phyloP scores from a whole-genome alignment of 2,888 invertebrate genomes.

The Pheosia gnoma region DNA sequence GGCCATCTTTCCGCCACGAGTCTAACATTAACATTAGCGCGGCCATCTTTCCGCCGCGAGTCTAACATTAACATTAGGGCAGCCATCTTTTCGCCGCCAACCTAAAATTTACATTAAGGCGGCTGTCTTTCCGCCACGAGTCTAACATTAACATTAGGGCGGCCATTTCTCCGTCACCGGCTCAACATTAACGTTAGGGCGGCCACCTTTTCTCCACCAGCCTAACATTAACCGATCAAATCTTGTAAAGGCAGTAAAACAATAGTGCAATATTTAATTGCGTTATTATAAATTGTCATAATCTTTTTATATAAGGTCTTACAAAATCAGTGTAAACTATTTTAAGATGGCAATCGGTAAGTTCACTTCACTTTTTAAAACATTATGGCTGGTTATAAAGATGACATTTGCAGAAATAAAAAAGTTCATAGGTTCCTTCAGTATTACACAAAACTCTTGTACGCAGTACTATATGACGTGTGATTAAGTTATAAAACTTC shows the following conservation, averaged over 20 bases:
- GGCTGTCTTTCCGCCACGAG: too few relatives aligned
- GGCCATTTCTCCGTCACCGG: constrained; percentile 49
- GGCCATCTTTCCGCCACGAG: too few relatives aligned
- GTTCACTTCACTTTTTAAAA: too few relatives aligned
- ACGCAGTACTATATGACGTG: too few relatives aligned
- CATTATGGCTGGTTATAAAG: too few relatives aligned
- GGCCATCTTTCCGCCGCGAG: constrained; percentile 49
- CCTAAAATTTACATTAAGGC: constrained; percentile 46
- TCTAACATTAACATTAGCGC: constrained; percentile 40
- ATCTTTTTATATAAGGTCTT: neutral
- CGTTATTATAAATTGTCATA: constrained; percentile 18
- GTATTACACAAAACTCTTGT: too few relatives aligned
- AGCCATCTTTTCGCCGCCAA: constrained; percentile 47
- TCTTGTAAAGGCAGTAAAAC: constrained; percentile 69
- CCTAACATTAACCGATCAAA: constrained; percentile 62
- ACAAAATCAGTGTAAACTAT: too few relatives aligned
- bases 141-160: constrained; percentile 40
- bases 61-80: constrained; percentile 44
- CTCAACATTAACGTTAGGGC: constrained; percentile 44
- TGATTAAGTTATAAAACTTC: too few relatives aligned
- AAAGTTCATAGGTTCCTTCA: too few relatives aligned
- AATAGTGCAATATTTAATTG: constrained; percentile 37
- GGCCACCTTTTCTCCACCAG: constrained; percentile 47
- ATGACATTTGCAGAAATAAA: too few relatives aligned
- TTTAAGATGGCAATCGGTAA: too few relatives aligned